Evolutionary conservation across 2,113 vertebrate species (phyloP).

Genomic region (Campylomormyrus tamandua): DNA sequence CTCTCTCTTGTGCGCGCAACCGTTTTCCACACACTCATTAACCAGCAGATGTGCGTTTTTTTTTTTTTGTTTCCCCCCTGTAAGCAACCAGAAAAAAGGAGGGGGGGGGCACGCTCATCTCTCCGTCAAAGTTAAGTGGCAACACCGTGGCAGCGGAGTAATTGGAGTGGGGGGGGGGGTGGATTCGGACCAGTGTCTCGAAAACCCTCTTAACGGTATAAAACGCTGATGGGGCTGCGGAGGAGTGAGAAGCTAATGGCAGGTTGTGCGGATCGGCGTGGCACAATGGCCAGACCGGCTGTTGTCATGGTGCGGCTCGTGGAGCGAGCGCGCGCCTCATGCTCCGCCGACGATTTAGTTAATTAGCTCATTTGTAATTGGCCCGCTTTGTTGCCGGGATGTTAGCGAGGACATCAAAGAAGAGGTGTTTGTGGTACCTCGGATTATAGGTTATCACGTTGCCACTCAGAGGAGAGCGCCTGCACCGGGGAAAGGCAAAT

Average conservation of each 20-base stretch:
- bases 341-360: slow-evolving; percentile 99
- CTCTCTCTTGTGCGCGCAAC: background rate
- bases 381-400: slow-evolving; percentile 94
- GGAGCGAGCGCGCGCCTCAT: slow-evolving; percentile 98
- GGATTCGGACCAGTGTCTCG: slow-evolving; percentile 8
- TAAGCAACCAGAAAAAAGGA: background rate
- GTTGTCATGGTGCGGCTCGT: slow-evolving; percentile 98
- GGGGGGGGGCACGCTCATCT: background rate
- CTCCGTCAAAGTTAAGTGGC: slow-evolving; percentile 4
- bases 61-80: background rate
- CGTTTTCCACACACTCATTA: slow-evolving; percentile 13
- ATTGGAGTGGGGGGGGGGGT: background rate
- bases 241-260: slow-evolving; percentile 71
- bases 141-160: background rate
- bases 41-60: background rate
- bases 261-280: slow-evolving; percentile 79
- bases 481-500: slow-evolving; percentile 51
- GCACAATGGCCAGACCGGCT: slow-evolving; percentile 79
- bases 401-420: slow-evolving; percentile 94
- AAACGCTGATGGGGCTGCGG: slow-evolving; percentile 53
- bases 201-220: slow-evolving; percentile 25
- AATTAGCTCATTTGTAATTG: slow-evolving; percentile 99
- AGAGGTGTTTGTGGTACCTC: slow-evolving; percentile 89
- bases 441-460: slow-evolving; percentile 76
- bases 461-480: slow-evolving; percentile 67